Base-by-base conservation (phyloP, 2,888 invertebrate genomes). In the Seira ritae region DNA sequence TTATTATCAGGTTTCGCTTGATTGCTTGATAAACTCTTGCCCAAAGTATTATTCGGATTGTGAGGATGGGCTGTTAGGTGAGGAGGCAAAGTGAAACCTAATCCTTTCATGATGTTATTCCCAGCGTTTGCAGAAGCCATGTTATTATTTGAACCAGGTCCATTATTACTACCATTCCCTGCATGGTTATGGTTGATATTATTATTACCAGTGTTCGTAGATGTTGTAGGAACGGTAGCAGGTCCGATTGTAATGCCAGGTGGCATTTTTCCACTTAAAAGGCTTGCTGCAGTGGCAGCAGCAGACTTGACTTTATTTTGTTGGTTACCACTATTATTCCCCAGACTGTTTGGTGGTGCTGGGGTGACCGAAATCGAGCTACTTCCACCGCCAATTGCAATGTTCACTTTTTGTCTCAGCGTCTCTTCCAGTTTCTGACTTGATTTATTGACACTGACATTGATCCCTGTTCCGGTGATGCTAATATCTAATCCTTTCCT, bases 401-500 rank as follows among this genome's bases (percentile, higher is more conserved):
- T 74, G 67, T 75, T 84, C 20, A 85, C 85, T 81, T 85, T 84
- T 79, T 85, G 85, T 73, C 86, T 72, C 68, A 86, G 75, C 23
- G 87, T 78, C 31, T 87, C 87, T 22, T 88, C 88, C 46, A 85
- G 69, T 60, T 80, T 80, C 1, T 78, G 80, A 46, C 71, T 84
- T 42, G 80, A 73, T 83, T 85, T 85, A 70, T 85, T 84, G 6
- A 82, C 84, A 68, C 69, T 81, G 71, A 80, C 80, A 74, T 82
- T 87, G 74, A 84, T 85, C 60, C 80, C 82, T 8, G 80, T 75
- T 3, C 86, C 85, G 62, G 85, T 89, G 37, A 89, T 89, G 23
- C 87, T 88, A 67, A 89, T 89, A 65, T 89, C 89, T 68, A 89
- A 75, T n/a, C 89, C 88, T 73, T 89, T 88, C 46, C 87, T 79